Conservation (phyloP, 2,888 invertebrate genomes). For the Byasa hedistus region DNA sequence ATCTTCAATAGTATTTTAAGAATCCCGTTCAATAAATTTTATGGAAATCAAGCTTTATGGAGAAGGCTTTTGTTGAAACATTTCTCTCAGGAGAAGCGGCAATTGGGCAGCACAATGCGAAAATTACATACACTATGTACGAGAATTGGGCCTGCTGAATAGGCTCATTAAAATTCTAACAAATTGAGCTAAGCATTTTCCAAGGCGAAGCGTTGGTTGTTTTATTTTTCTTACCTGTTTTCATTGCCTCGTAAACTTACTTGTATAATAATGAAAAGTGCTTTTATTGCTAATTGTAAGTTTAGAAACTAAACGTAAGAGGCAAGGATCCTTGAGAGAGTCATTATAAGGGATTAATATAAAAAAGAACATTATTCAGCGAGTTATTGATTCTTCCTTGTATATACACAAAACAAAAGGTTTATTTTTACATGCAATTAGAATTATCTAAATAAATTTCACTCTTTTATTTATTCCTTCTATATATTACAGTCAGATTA, state of each 20-base stretch:
- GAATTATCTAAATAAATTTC: too few species aligned
- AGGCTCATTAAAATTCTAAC: slow-evolving; percentile 29
- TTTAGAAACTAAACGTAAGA: neutral
- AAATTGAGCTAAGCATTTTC: slow-evolving; percentile 21
- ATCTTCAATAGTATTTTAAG: neutral
- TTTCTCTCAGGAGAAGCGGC: slow-evolving; percentile 19
- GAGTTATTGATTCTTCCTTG: too few species aligned
- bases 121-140: slow-evolving; percentile 30
- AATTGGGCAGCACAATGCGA: slow-evolving; percentile 19
- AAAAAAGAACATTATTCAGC: too few species aligned
- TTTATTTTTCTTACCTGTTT: slow-evolving; percentile 7
- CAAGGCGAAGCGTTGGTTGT: slow-evolving; percentile 1
- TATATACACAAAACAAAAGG: too few species aligned
- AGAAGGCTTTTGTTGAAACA: slow-evolving; percentile 3
- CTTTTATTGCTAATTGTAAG: neutral
- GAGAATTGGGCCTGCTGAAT: slow-evolving; percentile 18
- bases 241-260: neutral
- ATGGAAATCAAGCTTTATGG: neutral
- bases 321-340: neutral
- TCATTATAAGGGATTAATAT: too few species aligned
- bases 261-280: neutral
- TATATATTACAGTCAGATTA: too few species aligned
- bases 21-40: neutral
- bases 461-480: too few species aligned
- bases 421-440: too few species aligned